These are phyloP conservation scores for Notodonta ziczac DNA, from an alignment of 2,888 invertebrate species.

Conservation along the genomic window DNA sequence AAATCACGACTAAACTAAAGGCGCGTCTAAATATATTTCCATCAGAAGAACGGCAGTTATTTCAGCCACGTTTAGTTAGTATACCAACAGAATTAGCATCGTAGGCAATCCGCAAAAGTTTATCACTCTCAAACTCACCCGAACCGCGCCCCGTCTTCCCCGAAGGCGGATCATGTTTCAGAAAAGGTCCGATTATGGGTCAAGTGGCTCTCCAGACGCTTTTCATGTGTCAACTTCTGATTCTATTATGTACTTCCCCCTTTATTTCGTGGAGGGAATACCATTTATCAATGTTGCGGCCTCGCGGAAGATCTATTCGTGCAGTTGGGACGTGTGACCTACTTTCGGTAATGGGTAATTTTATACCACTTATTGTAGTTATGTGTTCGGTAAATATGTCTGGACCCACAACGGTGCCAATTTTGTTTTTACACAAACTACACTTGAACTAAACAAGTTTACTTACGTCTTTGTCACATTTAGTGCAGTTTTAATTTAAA, in stretches of 20 bases:
- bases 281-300: slow-evolving; percentile 12
- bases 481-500: too few relatives aligned
- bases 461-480: too few relatives aligned
- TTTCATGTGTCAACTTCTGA: slow-evolving; percentile 23
- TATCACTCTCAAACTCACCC: neutral
- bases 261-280: slow-evolving; percentile 6
- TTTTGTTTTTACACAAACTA: too few relatives aligned
- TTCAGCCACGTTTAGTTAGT: too few relatives aligned
- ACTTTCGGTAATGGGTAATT: slow-evolving; percentile 4
- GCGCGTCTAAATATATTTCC: too few relatives aligned
- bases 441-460: too few relatives aligned
- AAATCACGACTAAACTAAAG: too few relatives aligned
- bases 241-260: slow-evolving; percentile 19
- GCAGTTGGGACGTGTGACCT: slow-evolving; percentile 3
- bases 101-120: neutral
- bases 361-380: neutral
- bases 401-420: neutral
- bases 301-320: slow-evolving; percentile 1
- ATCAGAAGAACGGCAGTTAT: too few relatives aligned
- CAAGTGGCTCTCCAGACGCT: slow-evolving; percentile 15
- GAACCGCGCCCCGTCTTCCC: neutral
- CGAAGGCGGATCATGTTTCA: slow-evolving; percentile 8
- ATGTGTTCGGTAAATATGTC: neutral
- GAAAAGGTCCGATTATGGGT: slow-evolving; percentile 21
- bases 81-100: too few relatives aligned